Evolutionary conservation across 2,113 vertebrate species (phyloP).

Genomic region (Agapornis roseicollis): DNA sequence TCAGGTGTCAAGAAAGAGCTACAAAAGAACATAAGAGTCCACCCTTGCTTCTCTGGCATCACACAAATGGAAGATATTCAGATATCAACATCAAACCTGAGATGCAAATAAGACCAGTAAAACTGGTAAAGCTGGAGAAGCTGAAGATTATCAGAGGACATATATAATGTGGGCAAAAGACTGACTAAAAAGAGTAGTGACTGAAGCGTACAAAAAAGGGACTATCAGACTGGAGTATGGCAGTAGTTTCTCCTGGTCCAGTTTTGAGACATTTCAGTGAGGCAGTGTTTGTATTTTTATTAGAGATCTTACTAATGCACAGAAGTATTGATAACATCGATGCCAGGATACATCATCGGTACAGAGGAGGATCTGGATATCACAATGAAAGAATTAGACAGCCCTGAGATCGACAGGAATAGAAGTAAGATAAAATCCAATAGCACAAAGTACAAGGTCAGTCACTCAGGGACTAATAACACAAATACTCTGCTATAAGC

Average conservation of each 20-base stretch:
- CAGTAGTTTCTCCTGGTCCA: background rate
- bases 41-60: background rate
- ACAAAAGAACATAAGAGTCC: background rate
- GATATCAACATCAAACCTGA: background rate
- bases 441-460: conserved; percentile 62
- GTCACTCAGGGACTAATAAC: conserved; percentile 56
- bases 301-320: background rate
- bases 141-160: background rate
- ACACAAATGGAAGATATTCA: background rate
- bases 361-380: background rate
- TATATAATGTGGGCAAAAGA: background rate
- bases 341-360: background rate
- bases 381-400: background rate
- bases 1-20: background rate
- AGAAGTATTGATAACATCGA: background rate
- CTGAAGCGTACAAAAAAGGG: background rate
- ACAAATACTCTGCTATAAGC: conserved; percentile 41
- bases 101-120: background rate
- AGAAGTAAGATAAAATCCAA: conserved; percentile 60
- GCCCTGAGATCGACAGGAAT: conserved; percentile 38
- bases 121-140: conserved; percentile 2
- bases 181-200: background rate
- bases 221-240: background rate
- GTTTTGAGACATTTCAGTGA: background rate
- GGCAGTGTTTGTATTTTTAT: background rate